Evolutionary conservation across 2,888 invertebrate genomes (phyloP), one percentile per base, ranked within the genome.

Genomic region (Watsonalla binaria): DNA sequence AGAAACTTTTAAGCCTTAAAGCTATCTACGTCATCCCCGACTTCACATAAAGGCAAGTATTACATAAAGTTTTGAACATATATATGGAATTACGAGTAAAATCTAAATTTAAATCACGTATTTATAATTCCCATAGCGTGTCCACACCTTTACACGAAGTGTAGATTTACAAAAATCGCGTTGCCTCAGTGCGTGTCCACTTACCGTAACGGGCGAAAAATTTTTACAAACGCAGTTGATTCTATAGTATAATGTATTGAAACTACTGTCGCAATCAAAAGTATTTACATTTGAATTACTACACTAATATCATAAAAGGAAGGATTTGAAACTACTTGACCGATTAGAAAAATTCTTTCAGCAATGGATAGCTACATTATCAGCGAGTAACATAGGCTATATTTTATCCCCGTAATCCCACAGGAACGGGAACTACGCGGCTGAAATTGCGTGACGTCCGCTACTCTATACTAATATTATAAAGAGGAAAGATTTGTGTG

Each of bases 101-200:
- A 42, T 42, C 11, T 9, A 42, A 9, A 42, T 42, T 11, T 11
- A 42, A 9, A 42, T 24, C 2, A 42, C 2, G 11, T 42, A 42
- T 42, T 9, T 4, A 42, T 4, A 42, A 42, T 57, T 60, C 46
- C 15, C 53, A 53, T 59, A 68, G 49, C 76, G 58, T 82, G 68
- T 13, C 63, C 58, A 49, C 58, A 58, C 63, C 76, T 68, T 76
- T 78, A 81, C 51, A 58, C 70, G 62, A 79, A 74, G 64, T 65
- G 69, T 78, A 80, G 79, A 82, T 80, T 79, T 72, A 78, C 82
- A 80, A 84, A 88, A 88, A 86, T 85, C 69, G 71, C 67, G 68
- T 80, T 80, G 87, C 74, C 74, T 62, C 69, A 82, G 61, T 72
- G 86, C 80, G 78, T 76, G 76, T 71, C 68, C 76, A 78, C 68